Base-by-base conservation (phyloP, 1,140 invertebrate species). In the Drosophila yakuba region DNA sequence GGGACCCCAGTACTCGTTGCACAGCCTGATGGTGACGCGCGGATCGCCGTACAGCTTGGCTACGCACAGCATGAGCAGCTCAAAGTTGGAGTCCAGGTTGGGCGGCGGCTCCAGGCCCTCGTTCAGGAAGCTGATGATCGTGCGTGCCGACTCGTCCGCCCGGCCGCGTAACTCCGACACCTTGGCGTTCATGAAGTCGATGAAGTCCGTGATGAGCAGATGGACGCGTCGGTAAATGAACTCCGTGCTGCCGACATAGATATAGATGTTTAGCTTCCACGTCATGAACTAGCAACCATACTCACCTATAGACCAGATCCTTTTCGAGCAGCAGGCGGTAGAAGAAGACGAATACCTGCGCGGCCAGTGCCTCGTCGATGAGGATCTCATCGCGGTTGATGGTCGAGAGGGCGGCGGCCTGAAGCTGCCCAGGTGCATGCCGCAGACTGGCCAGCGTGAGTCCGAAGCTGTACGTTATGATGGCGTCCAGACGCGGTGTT, bases 121-220 rank as follows among this genome's bases (percentile, higher is more conserved):
- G 71, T 96, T 94, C 6, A 95, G 93, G 93, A 97, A 97, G 60
- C 96, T 95, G 67, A 96, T 94, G 44, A 96, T 95, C 17, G 97
- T 96, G 67, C 97, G 94, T 17, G 97, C 97, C 1, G 96, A 95
- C 93, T 99, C 98, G 92, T 99, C 98, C 0, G 97, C 97, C 75
- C 96, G 94, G 77, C 95, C 96, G 45, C 96, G 93, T 47, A 98
- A 92, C 89, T 97, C 97, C 6, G 90, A 80, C 5, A 92, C 95
- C 93, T 98, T 98, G 36, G 97, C 93, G 38, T 98, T 98, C 97
- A 99, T 97, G 38, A 97, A 94, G 50, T 97, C 95, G 57, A 99
- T 98, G 77, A 99, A 98, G 92, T 99, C 98, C 1, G 97, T 97
- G 47, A 99, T 94, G 2, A 99, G 91, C 11, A 94, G 94, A 91